Conservation (phyloP, 2,888 invertebrate genomes). For the Blastobasis adustella region DNA sequence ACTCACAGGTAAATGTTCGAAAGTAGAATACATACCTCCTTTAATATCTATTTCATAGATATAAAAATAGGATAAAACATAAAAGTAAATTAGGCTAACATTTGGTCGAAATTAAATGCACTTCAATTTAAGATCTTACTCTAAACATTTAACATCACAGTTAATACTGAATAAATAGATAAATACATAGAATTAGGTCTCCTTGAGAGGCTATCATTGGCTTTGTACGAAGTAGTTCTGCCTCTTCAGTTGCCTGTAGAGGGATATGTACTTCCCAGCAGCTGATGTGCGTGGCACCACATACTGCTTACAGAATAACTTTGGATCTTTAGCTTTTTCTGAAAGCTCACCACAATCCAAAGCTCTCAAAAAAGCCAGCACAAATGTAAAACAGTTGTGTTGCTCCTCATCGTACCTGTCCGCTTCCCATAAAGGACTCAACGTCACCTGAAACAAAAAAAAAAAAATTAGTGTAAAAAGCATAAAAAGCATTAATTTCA, state of each 20-base stretch:
- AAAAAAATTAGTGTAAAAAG: constrained; percentile 1
- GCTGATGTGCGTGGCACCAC: constrained; percentile 87
- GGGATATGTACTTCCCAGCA: constrained; percentile 88
- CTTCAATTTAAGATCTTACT: constrained; percentile 50
- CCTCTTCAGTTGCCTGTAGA: constrained; percentile 82
- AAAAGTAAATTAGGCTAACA: constrained; percentile 34
- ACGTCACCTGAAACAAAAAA: constrained; percentile 52
- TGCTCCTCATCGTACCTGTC: constrained; percentile 82
- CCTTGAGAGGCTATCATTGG: constrained; percentile 45
- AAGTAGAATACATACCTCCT: not conserved
- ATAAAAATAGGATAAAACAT: not conserved
- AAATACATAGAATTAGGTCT: constrained; percentile 37
- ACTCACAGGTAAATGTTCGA: not conserved
- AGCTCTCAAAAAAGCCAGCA: constrained; percentile 83
- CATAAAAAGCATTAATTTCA: not conserved
- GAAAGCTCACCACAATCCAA: constrained; percentile 83
- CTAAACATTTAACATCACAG: constrained; percentile 68
- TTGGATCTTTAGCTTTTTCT: constrained; percentile 79
- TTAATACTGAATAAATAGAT: constrained; percentile 65
- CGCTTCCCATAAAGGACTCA: constrained; percentile 78
- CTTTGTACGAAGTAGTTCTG: constrained; percentile 64
- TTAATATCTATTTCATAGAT: not conserved
- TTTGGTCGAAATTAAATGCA: constrained; percentile 71
- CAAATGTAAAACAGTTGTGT: constrained; percentile 92
- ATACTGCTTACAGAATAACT: constrained; percentile 85